phyloP scores from a whole-genome alignment of 2,888 invertebrate genomes.

The Malthinus flaveolus region DNA sequence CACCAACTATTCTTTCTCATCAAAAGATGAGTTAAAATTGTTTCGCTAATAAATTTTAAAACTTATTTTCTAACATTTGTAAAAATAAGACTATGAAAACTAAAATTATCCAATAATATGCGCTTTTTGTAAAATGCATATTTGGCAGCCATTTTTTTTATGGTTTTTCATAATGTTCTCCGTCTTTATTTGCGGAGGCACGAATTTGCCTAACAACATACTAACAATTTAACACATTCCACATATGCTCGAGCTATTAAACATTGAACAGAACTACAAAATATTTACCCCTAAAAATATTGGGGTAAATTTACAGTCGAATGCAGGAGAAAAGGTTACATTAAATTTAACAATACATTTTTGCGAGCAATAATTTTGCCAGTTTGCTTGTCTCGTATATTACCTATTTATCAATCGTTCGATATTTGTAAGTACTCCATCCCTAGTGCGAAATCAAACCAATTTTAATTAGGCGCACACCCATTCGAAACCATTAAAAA shows the following conservation, averaged over 20 bases:
- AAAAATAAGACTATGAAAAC: conserved; percentile 5
- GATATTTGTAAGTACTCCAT: not conserved
- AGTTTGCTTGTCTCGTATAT: too few relatives aligned
- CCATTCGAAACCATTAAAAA: not conserved
- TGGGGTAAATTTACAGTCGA: conserved; percentile 2
- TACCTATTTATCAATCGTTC: not conserved
- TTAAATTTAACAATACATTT: conserved; percentile 13
- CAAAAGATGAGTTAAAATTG: conserved; percentile 10
- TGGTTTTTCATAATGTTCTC: conserved; percentile 17
- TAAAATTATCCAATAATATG: conserved; percentile 9
- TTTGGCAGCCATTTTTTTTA: conserved; percentile 23
- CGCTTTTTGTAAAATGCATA: conserved; percentile 11
- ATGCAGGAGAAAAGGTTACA: conserved; percentile 7
- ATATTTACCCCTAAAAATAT: not conserved
- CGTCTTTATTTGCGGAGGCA: conserved; percentile 17
- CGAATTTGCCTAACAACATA: conserved; percentile 19
- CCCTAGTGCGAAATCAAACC: not conserved
- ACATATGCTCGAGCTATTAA: conserved; percentile 21
- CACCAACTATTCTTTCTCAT: conserved; percentile 24
- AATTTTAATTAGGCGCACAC: not conserved
- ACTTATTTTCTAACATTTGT: conserved; percentile 6
- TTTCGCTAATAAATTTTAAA: not conserved
- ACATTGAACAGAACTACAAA: conserved; percentile 22
- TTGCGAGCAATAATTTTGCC: not conserved
- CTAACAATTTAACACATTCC: conserved; percentile 23